These are phyloP conservation scores for Lasioglossum marginatum DNA, from an alignment of 2,888 invertebrate species.

Conservation along the genomic window DNA sequence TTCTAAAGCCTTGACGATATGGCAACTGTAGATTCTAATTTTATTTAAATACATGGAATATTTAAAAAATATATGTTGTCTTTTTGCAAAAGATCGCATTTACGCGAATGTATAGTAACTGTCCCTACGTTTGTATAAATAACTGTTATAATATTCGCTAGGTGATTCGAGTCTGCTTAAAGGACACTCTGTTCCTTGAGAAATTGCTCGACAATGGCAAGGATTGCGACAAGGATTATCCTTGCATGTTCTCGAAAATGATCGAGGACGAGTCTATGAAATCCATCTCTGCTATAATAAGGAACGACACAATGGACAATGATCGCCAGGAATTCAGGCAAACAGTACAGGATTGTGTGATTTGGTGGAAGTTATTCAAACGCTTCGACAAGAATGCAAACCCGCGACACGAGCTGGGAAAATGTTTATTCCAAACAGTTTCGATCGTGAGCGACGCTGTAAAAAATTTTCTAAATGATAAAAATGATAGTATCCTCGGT, in stretches of 20 bases:
- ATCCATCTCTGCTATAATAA: slow-evolving; percentile 37
- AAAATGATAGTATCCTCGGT: neutral
- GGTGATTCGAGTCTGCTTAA: slow-evolving; percentile 54
- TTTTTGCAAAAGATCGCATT: neutral
- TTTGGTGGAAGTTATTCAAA: slow-evolving; percentile 59
- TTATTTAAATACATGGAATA: neutral
- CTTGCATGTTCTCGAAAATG: slow-evolving; percentile 56
- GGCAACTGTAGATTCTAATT: neutral
- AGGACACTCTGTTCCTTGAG: slow-evolving; percentile 43
- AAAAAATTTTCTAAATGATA: neutral
- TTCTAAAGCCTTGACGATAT: neutral
- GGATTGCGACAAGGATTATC: slow-evolving; percentile 51
- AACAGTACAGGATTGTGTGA: slow-evolving; percentile 43
- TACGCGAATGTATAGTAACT: neutral
- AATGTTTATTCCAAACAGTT: slow-evolving; percentile 58
- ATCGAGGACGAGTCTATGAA: slow-evolving; percentile 44
- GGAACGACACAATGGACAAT: slow-evolving; percentile 41
- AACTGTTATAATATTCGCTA: slow-evolving; percentile 3
- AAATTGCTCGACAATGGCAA: slow-evolving; percentile 32
- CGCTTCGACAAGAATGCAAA: slow-evolving; percentile 41
- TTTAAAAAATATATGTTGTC: neutral
- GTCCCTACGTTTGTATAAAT: neutral
- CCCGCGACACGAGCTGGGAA: slow-evolving; percentile 42
- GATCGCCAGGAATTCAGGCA: slow-evolving; percentile 28
- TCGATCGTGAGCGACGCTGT: slow-evolving; percentile 37